Evolutionary conservation across 1,140 invertebrate genomes (phyloP).

Genomic region (Euglossa dilemma): DNA sequence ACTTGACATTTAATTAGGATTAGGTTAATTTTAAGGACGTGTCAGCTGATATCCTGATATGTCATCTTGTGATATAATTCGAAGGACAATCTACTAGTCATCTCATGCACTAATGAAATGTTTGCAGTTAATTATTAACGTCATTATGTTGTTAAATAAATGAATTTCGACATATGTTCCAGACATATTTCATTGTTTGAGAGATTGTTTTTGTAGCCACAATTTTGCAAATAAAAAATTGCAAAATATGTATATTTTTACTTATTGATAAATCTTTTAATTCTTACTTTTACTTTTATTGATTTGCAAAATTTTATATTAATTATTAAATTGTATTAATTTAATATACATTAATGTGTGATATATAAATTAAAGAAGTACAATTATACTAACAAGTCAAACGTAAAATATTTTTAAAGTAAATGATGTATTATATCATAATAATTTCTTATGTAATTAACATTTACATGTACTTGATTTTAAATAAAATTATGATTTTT

Average conservation of each 20-base stretch:
- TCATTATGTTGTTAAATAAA: neutral
- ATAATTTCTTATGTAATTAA: neutral
- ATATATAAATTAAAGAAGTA: neutral
- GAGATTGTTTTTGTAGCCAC: neutral
- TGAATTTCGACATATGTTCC: neutral
- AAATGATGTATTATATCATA: neutral
- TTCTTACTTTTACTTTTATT: neutral
- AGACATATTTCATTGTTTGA: neutral
- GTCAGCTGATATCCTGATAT: conserved; percentile 58
- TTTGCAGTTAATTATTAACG: conserved; percentile 21
- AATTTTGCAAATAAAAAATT: neutral
- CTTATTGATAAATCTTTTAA: neutral
- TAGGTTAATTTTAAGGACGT: conserved; percentile 45
- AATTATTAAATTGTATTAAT: neutral
- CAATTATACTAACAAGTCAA: neutral
- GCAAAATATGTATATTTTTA: neutral
- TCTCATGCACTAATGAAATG: conserved; percentile 4
- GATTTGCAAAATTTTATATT: neutral
- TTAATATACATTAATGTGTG: neutral
- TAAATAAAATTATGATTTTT: conserved; percentile 1
- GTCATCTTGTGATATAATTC: conserved; percentile 58
- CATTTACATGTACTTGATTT: neutral
- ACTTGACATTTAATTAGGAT: conserved; percentile 20
- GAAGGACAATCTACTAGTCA: conserved; percentile 20
- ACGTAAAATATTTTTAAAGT: neutral